A percentile compares a stretch with the other conserved stretches of the same genome.
Conservation (phyloP, 2,113 vertebrate genomes). For the Sardina pilchardus region DNA sequence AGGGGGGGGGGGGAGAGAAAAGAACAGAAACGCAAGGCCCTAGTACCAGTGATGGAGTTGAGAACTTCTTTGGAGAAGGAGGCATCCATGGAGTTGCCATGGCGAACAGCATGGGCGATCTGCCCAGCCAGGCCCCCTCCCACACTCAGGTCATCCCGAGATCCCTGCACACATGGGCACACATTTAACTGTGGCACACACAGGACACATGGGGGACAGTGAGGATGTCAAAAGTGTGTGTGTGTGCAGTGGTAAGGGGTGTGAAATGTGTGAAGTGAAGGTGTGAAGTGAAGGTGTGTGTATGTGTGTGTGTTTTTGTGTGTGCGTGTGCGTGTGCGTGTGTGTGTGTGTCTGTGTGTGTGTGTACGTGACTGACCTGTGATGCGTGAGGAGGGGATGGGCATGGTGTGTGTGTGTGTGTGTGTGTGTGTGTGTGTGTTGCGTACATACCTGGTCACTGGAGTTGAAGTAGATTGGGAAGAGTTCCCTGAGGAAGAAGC, state of each 20-base stretch:
- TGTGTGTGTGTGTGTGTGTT: slow-evolving; percentile 2
- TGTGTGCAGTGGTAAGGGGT: neutral
- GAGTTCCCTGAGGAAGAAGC: slow-evolving; percentile 93
- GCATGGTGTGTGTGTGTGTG: neutral
- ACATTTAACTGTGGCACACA: too few relatives aligned
- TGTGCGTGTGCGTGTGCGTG: neutral
- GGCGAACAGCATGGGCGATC: slow-evolving; percentile 75
- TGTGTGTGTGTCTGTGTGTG: neutral
- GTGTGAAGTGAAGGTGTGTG: neutral
- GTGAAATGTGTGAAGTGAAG: neutral
- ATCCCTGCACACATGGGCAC: slow-evolving; percentile 74
- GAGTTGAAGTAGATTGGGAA: slow-evolving; percentile 89
- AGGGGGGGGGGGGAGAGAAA: too few relatives aligned
- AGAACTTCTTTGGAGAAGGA: slow-evolving; percentile 98
- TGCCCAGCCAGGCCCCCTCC: slow-evolving; percentile 77
- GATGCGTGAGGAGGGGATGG: neutral
- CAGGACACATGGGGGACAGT: too few relatives aligned
- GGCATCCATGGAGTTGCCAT: slow-evolving; percentile 89
- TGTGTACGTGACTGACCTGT: neutral
- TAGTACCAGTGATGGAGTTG: slow-evolving; percentile 95
- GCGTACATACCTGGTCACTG: slow-evolving; percentile 84
- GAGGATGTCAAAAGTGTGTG: neutral
- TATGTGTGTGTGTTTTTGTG: neutral
- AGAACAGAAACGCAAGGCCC: too few relatives aligned
- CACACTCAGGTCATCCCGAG: slow-evolving; percentile 90